Evolutionary conservation across 2,888 invertebrate genomes (phyloP).

Genomic region (Helobdella robusta): DNA sequence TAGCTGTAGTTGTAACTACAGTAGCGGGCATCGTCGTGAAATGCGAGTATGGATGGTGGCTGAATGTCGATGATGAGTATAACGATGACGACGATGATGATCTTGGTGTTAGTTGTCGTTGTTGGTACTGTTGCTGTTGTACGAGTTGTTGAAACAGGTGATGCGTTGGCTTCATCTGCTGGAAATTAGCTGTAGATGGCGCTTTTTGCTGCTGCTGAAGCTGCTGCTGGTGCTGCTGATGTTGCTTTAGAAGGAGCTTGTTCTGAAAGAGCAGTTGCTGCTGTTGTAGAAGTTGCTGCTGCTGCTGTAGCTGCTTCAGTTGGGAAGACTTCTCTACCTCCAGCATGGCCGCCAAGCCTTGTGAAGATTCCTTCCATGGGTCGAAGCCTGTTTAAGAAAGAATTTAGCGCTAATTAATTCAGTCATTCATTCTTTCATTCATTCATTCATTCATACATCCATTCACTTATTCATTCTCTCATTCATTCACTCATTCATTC

Average conservation of each 20-base stretch:
- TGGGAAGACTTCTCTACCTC: slow-evolving; percentile 1
- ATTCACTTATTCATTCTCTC: background rate
- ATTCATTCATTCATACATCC: background rate
- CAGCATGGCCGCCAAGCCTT: background rate
- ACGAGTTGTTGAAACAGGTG: too few relatives aligned
- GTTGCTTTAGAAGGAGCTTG: background rate
- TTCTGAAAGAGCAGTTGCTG: background rate
- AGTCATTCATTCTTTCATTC: background rate
- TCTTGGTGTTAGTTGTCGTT: background rate
- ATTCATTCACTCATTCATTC: background rate
- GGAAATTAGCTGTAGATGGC: too few relatives aligned
- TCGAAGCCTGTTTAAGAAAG: slow-evolving; percentile 5
- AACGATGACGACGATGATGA: background rate
- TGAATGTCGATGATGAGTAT: background rate
- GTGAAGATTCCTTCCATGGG: slow-evolving; percentile 16
- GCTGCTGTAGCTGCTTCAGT: too few relatives aligned
- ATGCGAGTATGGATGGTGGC: too few relatives aligned
- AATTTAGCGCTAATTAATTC: background rate
- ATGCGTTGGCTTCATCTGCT: too few relatives aligned
- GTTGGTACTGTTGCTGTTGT: background rate
- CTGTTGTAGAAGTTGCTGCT: too few relatives aligned
- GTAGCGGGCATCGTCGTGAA: too few relatives aligned
- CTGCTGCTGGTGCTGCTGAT: background rate
- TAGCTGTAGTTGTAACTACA: too few relatives aligned
- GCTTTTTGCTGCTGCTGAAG: too few relatives aligned